These are phyloP conservation scores for Drosophila kikkawai DNA, from an alignment of 1,140 invertebrate genomes.

Conservation along the genomic window DNA sequence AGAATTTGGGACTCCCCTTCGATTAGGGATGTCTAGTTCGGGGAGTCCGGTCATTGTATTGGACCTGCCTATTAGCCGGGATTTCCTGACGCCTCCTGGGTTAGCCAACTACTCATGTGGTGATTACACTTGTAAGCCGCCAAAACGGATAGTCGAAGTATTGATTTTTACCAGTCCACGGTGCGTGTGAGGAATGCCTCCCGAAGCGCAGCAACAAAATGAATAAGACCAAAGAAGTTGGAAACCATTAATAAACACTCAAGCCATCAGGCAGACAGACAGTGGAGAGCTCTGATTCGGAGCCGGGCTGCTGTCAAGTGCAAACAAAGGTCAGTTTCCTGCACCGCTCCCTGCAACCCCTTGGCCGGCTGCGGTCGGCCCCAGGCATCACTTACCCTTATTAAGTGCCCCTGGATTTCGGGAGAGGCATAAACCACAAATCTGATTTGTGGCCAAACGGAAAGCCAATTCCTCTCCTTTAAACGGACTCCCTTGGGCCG, in stretches of 20 bases:
- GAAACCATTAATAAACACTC: conserved; percentile 67
- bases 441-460: conserved; percentile 51
- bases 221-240: conserved; percentile 54
- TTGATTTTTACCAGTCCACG: conserved; percentile 57
- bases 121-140: conserved; percentile 66
- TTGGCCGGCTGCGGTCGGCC: conserved; percentile 25
- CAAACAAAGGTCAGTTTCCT: conserved; percentile 33
- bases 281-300: conserved; percentile 22
- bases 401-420: conserved; percentile 45
- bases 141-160: conserved; percentile 64
- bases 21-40: conserved; percentile 21
- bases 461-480: conserved; percentile 8
- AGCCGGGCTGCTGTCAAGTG: conserved; percentile 53
- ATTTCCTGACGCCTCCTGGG: conserved; percentile 54
- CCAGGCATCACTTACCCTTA: conserved; percentile 24
- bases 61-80: conserved; percentile 58
- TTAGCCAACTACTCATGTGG: conserved; percentile 51
- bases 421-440: conserved; percentile 43
- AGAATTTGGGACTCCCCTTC: conserved; percentile 24
- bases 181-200: conserved; percentile 47
- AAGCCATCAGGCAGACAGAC: conserved; percentile 22
- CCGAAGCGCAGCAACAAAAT: conserved; percentile 7
- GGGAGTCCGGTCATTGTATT: conserved; percentile 53
- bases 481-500: conserved; percentile 13
- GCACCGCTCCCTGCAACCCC: conserved; percentile 14